Conservation (phyloP, 2,113 vertebrate species). For the Hippocampus comes region DNA sequence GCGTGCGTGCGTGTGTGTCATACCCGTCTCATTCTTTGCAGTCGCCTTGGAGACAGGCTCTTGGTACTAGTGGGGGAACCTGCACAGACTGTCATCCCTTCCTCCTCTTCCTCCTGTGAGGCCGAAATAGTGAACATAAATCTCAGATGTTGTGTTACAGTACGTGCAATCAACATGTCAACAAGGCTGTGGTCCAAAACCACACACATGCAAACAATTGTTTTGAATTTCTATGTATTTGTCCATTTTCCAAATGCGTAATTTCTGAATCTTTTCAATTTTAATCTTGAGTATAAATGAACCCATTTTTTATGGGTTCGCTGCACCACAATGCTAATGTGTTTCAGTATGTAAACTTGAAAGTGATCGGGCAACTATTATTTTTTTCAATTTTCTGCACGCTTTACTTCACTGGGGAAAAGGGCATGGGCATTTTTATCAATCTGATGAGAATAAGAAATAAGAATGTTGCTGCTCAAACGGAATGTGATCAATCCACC, state of each 20-base stretch:
- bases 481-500: too few species aligned
- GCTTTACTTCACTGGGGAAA: too few species aligned
- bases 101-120: conserved; percentile 69
- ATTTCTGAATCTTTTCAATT: not conserved
- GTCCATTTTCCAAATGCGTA: not conserved
- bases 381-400: too few species aligned
- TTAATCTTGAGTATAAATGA: not conserved
- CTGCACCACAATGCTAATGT: too few species aligned
- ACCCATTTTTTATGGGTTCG: not conserved
- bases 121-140: conserved; percentile 18
- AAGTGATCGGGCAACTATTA: too few species aligned
- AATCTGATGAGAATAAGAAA: too few species aligned
- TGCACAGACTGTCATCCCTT: conserved; percentile 53
- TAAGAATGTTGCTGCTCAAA: too few species aligned
- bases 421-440: too few species aligned
- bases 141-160: not conserved
- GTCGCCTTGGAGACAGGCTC: conserved; percentile 77
- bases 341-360: too few species aligned
- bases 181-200: not conserved
- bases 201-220: too few species aligned
- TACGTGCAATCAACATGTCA: not conserved
- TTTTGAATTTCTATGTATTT: too few species aligned
- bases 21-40: conserved; percentile 74
- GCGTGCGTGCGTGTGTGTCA: conserved; percentile 24
- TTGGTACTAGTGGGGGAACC: conserved; percentile 80